A percentile compares a stretch with the other conserved stretches of the same genome.
Evolutionary conservation across 2,888 invertebrate species (phyloP).

Genomic region (Julus scanicus): DNA sequence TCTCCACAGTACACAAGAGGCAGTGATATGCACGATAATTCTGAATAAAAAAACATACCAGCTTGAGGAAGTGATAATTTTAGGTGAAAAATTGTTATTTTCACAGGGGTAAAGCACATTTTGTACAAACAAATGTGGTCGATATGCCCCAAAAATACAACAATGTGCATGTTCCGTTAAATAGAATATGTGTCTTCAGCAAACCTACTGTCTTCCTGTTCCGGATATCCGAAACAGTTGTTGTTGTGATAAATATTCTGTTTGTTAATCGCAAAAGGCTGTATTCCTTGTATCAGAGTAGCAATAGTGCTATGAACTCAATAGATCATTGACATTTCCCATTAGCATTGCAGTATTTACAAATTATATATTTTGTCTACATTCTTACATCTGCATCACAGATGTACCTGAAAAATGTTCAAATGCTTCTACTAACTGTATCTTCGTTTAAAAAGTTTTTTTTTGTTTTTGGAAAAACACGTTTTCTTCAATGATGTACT

Average conservation of each 20-base stretch:
- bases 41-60: neutral
- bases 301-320: neutral
- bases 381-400: neutral
- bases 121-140: neutral
- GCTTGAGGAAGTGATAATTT: neutral
- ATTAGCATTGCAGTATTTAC: neutral
- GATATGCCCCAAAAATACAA: neutral
- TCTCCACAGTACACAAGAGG: neutral
- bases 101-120: neutral
- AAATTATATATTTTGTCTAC: neutral
- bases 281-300: neutral
- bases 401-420: neutral
- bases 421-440: no score
- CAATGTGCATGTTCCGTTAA: no score
- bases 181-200: neutral
- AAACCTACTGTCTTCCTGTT: neutral
- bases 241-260: neutral
- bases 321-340: neutral
- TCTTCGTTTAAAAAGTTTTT: no score
- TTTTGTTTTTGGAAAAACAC: no score
- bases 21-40: neutral
- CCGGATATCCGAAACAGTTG: neutral
- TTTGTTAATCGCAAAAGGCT: neutral
- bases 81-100: neutral
- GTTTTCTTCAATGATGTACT: no score